Percentiles rank a stretch among this genome's conserved stretches.
These are phyloP conservation scores for Drosophila quinaria DNA, from an alignment of 2,888 invertebrate species.

Conservation along the genomic window DNA sequence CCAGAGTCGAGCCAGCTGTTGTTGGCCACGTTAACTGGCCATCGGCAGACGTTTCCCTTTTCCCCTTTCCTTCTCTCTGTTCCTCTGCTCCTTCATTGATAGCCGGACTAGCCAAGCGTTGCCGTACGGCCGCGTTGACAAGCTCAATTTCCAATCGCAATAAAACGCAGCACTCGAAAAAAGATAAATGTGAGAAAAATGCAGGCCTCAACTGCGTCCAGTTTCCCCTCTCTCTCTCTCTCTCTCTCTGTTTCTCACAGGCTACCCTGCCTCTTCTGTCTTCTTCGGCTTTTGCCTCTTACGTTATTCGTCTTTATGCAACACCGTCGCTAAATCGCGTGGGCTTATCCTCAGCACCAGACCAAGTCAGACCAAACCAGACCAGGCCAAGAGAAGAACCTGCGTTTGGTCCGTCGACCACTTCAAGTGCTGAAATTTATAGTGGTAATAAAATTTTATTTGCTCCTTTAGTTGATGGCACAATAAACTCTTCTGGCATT, in stretches of 20 bases:
- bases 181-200: slow-evolving; percentile 83
- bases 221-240: slow-evolving; percentile 15
- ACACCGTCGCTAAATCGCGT: slow-evolving; percentile 74
- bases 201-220: slow-evolving; percentile 59
- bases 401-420: slow-evolving; percentile 45
- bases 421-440: slow-evolving; percentile 80
- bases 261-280: slow-evolving; percentile 9
- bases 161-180: slow-evolving; percentile 79
- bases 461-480: slow-evolving; percentile 82
- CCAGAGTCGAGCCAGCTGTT: slow-evolving; percentile 64
- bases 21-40: slow-evolving; percentile 45
- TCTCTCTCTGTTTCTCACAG: neutral
- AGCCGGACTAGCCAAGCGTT: slow-evolving; percentile 71
- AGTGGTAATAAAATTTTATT: slow-evolving; percentile 82
- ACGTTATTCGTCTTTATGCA: slow-evolving; percentile 62
- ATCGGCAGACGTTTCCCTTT: slow-evolving; percentile 26
- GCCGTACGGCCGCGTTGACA: slow-evolving; percentile 74
- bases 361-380: slow-evolving; percentile 16
- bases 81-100: slow-evolving; percentile 29
- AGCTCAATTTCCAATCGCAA: slow-evolving; percentile 82
- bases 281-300: slow-evolving; percentile 39
- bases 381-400: slow-evolving; percentile 54
- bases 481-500: slow-evolving; percentile 77
- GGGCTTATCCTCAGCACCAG: slow-evolving; percentile 72
- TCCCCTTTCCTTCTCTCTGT: slow-evolving; percentile 5